Percentiles rank a stretch among this genome's conserved stretches.
phyloP scores from a whole-genome alignment of 1,140 invertebrate genomes.

The Meloidogyne chitwoodi region DNA sequence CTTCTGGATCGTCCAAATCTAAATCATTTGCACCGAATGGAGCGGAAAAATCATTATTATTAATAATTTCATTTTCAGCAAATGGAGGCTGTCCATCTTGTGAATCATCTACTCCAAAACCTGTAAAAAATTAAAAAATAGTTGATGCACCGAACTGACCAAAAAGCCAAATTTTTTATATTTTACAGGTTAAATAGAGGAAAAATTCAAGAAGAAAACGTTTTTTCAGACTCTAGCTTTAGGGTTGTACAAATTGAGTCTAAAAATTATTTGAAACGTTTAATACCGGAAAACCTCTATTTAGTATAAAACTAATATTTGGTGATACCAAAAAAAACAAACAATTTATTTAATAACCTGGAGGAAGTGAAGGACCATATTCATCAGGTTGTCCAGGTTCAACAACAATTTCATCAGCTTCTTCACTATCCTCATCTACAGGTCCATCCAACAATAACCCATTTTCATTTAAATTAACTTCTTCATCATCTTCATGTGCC shows the following conservation, averaged over 20 bases:
- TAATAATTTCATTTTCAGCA: background rate
- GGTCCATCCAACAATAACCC: background rate
- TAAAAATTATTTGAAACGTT: too few relatives aligned
- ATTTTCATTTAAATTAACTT: background rate
- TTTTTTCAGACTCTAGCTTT: too few relatives aligned
- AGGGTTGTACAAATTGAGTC: too few relatives aligned
- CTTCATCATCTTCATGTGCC: slow-evolving; percentile 16
- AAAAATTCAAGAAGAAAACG: too few relatives aligned
- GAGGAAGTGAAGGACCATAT: slow-evolving; percentile 27
- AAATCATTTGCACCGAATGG: slow-evolving; percentile 12
- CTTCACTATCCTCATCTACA: background rate
- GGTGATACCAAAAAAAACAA: too few relatives aligned
- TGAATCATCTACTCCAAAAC: slow-evolving; percentile 21
- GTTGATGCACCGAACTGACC: background rate
- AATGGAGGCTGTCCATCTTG: slow-evolving; percentile 15
- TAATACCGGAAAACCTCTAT: too few relatives aligned
- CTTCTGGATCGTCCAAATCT: slow-evolving; percentile 27
- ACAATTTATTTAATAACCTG: slow-evolving; percentile 8
- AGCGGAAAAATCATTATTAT: slow-evolving; percentile 23
- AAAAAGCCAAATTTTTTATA: background rate
- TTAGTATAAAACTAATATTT: too few relatives aligned
- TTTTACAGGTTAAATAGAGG: too few relatives aligned
- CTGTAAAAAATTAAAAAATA: background rate
- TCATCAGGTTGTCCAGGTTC: slow-evolving; percentile 19
- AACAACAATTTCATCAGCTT: background rate